These are phyloP conservation scores for Myotis planiceps DNA, from an alignment of 2,797 vertebrate species.

Conservation along the genomic window DNA sequence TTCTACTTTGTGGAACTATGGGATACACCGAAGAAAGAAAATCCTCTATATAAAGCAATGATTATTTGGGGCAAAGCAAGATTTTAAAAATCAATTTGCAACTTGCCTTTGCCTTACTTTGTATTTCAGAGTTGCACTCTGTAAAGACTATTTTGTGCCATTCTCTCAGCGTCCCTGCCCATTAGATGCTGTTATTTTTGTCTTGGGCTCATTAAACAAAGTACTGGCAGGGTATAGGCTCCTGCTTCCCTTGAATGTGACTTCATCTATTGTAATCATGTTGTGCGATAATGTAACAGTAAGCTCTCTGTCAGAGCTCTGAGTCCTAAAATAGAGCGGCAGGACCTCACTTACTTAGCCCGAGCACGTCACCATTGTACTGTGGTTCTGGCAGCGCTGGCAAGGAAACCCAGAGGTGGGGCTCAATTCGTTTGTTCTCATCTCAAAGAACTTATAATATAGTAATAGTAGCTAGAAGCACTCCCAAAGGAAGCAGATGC, in stretches of 20 bases:
- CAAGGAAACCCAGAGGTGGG: conserved; percentile 62
- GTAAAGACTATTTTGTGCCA: conserved; percentile 6
- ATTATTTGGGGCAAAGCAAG: conserved; percentile 23
- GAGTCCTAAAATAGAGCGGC: conserved; percentile 61
- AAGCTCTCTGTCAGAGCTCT: conserved; percentile 56
- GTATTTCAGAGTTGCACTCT: conserved; percentile 23
- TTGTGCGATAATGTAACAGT: conserved; percentile 58
- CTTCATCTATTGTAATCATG: conserved; percentile 68
- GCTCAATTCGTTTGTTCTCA: conserved; percentile 53
- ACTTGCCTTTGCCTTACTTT: conserved; percentile 44
- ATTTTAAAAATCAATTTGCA: conserved; percentile 34
- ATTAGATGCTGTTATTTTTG: conserved; percentile 74
- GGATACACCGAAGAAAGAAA: neutral
- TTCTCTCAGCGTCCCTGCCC: conserved; percentile 47
- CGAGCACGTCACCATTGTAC: conserved; percentile 26
- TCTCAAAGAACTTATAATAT: conserved; percentile 53
- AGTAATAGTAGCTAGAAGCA: conserved; percentile 53
- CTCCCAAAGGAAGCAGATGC: conserved; percentile 46
- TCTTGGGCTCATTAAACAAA: conserved; percentile 77
- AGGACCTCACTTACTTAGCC: conserved; percentile 42
- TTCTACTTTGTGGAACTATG: neutral
- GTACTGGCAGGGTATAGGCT: conserved; percentile 51
- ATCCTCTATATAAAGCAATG: neutral
- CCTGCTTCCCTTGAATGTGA: conserved; percentile 70
- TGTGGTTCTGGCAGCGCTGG: neutral